phyloP scores from a whole-genome alignment of 2,888 invertebrate species.

The Acronicta leporina region DNA sequence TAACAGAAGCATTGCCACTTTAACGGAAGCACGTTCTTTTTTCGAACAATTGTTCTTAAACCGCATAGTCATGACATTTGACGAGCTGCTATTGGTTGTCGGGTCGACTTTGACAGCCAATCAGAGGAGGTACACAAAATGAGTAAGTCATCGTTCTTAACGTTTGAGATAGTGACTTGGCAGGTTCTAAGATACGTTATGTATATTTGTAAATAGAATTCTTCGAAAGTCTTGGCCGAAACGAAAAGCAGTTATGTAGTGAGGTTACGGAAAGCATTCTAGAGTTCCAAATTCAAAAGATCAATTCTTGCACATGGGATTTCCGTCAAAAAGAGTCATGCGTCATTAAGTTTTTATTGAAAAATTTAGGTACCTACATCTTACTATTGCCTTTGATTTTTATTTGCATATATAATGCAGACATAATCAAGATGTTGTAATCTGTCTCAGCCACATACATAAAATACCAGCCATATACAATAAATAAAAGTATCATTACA shows the following conservation, averaged over 20 bases:
- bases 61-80: conserved; percentile 85
- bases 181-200: conserved; percentile 61
- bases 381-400: not conserved
- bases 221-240: conserved; percentile 41
- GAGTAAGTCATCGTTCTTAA: conserved; percentile 86
- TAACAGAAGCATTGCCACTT: conserved; percentile 82
- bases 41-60: conserved; percentile 79
- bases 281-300: conserved; percentile 26
- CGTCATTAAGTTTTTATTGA: not conserved
- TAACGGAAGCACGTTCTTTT: conserved; percentile 85
- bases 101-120: conserved; percentile 86
- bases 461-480: too few species aligned
- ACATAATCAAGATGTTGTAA: too few species aligned
- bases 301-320: conserved; percentile 2
- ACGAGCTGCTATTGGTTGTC: conserved; percentile 86
- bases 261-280: conserved; percentile 20
- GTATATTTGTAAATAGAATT: conserved; percentile 60
- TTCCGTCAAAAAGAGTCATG: not conserved
- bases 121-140: conserved; percentile 80
- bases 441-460: not conserved
- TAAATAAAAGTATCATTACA: not conserved
- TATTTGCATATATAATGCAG: not conserved
- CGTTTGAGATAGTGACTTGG: conserved; percentile 81
- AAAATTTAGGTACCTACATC: not conserved
- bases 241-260: conserved; percentile 19